Percentiles rank a stretch among this genome's conserved stretches.
Conservation (phyloP, 1,140 invertebrate genomes). For the Zaprionus kolodkinae region DNA sequence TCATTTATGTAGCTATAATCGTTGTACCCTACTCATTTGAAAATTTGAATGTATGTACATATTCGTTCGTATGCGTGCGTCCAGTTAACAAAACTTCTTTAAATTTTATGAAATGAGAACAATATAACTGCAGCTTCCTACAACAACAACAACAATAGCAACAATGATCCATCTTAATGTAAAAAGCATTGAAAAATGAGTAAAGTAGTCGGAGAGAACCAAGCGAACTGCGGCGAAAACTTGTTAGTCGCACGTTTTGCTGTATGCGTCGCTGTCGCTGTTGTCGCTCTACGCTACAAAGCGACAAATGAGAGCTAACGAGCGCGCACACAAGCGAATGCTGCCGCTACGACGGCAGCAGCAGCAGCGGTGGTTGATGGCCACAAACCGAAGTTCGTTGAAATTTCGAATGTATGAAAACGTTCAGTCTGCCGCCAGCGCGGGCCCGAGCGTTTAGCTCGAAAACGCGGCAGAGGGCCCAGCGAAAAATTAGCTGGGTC, state of each 20-base stretch:
- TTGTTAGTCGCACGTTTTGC: constrained; percentile 8
- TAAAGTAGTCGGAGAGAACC: constrained; percentile 14
- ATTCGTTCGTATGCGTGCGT: background rate
- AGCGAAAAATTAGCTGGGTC: constrained; percentile 53
- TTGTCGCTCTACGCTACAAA: constrained; percentile 42
- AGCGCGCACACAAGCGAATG: constrained; percentile 41
- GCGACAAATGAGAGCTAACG: constrained; percentile 48
- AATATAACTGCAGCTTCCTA: constrained; percentile 10
- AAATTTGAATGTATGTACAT: background rate
- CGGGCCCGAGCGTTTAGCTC: constrained; percentile 67
- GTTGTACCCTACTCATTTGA: background rate
- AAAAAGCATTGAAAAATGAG: constrained; percentile 16
- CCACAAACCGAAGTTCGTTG: constrained; percentile 66
- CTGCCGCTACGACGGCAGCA: constrained; percentile 18
- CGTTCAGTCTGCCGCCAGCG: constrained; percentile 78
- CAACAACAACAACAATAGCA: constrained; percentile 12
- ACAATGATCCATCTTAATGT: background rate
- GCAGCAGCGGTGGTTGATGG: constrained; percentile 53
- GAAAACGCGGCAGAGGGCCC: constrained; percentile 66
- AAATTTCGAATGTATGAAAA: constrained; percentile 78
- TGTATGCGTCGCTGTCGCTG: background rate
- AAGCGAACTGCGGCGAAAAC: constrained; percentile 22
- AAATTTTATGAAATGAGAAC: constrained; percentile 25
- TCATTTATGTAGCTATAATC: constrained; percentile 2
- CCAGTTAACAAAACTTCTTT: constrained; percentile 23